These are phyloP conservation scores for Thumatha senex DNA, from an alignment of 2,888 invertebrate genomes.

Conservation along the genomic window DNA sequence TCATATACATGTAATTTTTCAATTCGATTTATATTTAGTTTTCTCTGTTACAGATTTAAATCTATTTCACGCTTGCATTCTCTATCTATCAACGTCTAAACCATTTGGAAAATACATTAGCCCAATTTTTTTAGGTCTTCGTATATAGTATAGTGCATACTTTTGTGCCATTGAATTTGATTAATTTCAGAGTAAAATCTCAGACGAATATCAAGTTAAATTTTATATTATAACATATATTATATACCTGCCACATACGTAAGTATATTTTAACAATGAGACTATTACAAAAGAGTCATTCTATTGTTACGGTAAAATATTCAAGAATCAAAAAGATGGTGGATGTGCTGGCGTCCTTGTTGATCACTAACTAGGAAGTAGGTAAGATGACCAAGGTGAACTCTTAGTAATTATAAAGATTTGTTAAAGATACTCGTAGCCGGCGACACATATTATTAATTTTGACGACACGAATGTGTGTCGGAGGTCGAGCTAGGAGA, in stretches of 20 bases:
- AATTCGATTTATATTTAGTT: too few relatives aligned
- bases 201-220: too few relatives aligned
- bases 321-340: slow-evolving; percentile 35
- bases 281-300: slow-evolving; percentile 24
- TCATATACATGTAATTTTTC: too few relatives aligned
- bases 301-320: slow-evolving; percentile 42
- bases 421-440: slow-evolving; percentile 38
- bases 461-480: slow-evolving; percentile 36
- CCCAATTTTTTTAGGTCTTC: too few relatives aligned
- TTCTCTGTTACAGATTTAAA: too few relatives aligned
- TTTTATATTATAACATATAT: background rate
- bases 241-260: slow-evolving; percentile 24
- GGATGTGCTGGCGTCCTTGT: slow-evolving; percentile 28
- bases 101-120: too few relatives aligned
- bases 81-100: too few relatives aligned
- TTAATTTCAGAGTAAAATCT: too few relatives aligned
- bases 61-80: too few relatives aligned
- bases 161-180: too few relatives aligned
- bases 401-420: slow-evolving; percentile 42
- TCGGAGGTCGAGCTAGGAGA: slow-evolving; percentile 18
- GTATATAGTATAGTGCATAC: too few relatives aligned
- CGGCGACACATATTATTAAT: slow-evolving; percentile 44
- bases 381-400: slow-evolving; percentile 45
- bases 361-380: slow-evolving; percentile 40
- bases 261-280: slow-evolving; percentile 27